Conservation (phyloP, 2,797 vertebrate species). For the Helostoma temminkii region DNA sequence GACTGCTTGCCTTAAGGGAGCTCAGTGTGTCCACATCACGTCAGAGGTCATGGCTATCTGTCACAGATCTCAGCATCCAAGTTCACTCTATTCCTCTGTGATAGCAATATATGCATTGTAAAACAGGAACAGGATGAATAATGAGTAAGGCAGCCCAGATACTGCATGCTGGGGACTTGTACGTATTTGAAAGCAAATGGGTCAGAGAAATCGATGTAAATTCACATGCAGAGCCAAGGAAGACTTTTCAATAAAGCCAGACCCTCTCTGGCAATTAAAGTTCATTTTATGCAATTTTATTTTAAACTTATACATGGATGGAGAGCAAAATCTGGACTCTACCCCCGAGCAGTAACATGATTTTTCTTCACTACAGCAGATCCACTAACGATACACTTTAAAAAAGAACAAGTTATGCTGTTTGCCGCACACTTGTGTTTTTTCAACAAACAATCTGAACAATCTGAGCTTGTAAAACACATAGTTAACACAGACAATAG, state of each 20-base stretch:
- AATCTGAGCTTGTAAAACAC: neutral
- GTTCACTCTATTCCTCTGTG: neutral
- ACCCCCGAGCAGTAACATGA: neutral
- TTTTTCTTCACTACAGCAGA: neutral
- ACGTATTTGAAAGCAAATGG: conserved; percentile 2
- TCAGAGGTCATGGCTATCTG: conserved; percentile 32
- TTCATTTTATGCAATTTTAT: neutral
- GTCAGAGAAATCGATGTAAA: neutral
- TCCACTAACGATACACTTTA: neutral
- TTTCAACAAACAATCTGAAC: neutral
- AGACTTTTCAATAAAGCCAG: neutral
- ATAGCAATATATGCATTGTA: conserved; percentile 2
- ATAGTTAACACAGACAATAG: too few species aligned
- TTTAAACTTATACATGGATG: conserved; percentile 5
- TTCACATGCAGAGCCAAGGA: neutral
- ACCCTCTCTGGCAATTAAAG: neutral
- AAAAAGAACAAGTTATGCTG: neutral
- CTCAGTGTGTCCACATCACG: conserved; percentile 9
- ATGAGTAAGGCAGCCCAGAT: too few species aligned
- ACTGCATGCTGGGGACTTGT: neutral
- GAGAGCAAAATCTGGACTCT: conserved; percentile 3
- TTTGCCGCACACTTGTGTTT: neutral
- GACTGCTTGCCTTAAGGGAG: conserved; percentile 17
- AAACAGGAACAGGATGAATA: neutral
- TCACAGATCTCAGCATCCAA: conserved; percentile 35